Conservation (phyloP, 2,113 vertebrate species). For the Rhadina sibilatrix region DNA sequence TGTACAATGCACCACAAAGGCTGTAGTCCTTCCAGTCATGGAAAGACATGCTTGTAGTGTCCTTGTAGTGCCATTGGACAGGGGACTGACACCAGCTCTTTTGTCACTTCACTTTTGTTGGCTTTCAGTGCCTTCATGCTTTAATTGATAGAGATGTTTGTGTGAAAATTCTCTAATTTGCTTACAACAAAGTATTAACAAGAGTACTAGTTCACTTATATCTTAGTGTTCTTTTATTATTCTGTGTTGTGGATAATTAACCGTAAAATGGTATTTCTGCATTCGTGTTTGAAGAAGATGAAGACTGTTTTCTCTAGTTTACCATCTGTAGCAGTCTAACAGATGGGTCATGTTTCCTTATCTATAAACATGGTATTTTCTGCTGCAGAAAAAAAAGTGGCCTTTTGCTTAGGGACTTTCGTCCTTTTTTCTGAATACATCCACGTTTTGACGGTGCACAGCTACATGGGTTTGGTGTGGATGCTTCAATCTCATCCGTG, state of each 20-base stretch:
- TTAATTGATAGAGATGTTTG: neutral
- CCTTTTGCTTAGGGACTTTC: neutral
- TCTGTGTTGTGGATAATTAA: neutral
- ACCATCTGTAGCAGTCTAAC: neutral
- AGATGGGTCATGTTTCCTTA: neutral
- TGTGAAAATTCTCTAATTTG: neutral
- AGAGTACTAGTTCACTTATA: neutral
- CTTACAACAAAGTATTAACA: neutral
- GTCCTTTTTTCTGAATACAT: neutral
- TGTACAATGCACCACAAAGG: neutral
- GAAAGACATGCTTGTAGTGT: neutral
- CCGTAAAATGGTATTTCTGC: neutral
- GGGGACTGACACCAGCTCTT: neutral
- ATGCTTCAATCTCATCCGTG: neutral
- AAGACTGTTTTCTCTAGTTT: neutral
- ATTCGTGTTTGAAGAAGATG: neutral
- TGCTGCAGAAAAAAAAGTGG: neutral
- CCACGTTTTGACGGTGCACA: neutral
- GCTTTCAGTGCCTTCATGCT: neutral
- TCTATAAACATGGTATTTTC: neutral
- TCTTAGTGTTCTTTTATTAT: neutral
- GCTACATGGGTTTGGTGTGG: neutral
- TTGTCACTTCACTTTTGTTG: neutral
- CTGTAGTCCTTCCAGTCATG: neutral
- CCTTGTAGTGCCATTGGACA: neutral